These are phyloP conservation scores for Crematogaster levior DNA, from an alignment of 2,888 invertebrate genomes.

Conservation along the genomic window DNA sequence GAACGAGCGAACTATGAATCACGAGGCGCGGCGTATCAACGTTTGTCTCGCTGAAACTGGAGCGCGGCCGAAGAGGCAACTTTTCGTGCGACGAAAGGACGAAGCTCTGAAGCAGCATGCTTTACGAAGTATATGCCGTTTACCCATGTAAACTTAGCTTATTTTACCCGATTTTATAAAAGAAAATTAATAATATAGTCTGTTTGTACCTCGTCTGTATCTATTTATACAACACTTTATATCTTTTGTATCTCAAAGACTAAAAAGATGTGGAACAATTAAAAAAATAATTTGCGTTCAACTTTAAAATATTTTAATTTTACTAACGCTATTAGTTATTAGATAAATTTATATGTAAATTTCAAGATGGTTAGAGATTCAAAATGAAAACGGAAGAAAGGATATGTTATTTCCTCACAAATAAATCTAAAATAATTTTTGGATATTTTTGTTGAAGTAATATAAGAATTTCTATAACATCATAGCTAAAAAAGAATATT, in stretches of 20 bases:
- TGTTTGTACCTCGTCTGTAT: too few species aligned
- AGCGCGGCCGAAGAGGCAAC: slow-evolving; percentile 42
- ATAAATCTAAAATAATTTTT: not conserved
- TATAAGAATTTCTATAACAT: not conserved
- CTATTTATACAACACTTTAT: too few species aligned
- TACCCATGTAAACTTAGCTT: too few species aligned
- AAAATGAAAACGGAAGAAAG: not conserved
- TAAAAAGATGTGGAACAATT: too few species aligned
- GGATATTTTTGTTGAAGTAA: not conserved
- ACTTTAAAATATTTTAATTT: too few species aligned
- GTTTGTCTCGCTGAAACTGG: slow-evolving; percentile 49
- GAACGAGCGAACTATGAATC: slow-evolving; percentile 49
- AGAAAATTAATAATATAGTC: too few species aligned
- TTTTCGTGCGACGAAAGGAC: slow-evolving; percentile 27
- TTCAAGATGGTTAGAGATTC: too few species aligned
- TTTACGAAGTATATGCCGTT: slow-evolving; percentile 12
- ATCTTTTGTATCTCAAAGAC: too few species aligned
- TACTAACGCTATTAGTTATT: too few species aligned
- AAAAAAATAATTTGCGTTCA: too few species aligned
- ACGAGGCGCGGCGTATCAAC: slow-evolving; percentile 27
- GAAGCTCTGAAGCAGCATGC: not conserved
- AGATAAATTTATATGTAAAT: too few species aligned
- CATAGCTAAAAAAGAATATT: not conserved
- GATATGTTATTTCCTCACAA: not conserved
- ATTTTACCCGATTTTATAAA: too few species aligned